Evolutionary conservation across 2,113 vertebrate genomes (phyloP), one percentile per base, ranked within the genome.

Genomic region (Cercopithecus mona): DNA sequence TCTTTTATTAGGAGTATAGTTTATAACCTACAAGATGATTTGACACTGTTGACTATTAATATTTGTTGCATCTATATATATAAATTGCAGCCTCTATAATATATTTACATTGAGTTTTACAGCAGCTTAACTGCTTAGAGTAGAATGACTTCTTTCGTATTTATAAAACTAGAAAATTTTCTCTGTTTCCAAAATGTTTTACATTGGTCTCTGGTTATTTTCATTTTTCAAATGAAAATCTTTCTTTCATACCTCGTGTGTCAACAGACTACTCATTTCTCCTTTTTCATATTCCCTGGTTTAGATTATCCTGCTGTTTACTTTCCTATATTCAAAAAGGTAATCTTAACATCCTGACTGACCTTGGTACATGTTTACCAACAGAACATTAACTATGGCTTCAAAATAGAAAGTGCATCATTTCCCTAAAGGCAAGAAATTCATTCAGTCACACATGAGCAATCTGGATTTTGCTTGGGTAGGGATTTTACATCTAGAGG

Each of bases 401-500:
- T 94, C 80, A 80, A 78, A 92, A 96, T 91, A 50, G 6, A 94
- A 82, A 96, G 40, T 48, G 22, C 38, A 87, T 61, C 45, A 61
- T 92, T 92, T 68, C 6, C 13, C 68, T 90, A 50, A 95, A 82
- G 84, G 72, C 14, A 90, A 95, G 73, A 70, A 23, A 68, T 52
- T 16, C 13, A 66, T 38, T 95, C 70, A 81, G 11, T 92, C 94
- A 94, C 64, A 64, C 43, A 92, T 95, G 88, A 94, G 78, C 87
- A 88, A 48, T 38, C 61, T 45, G 40, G 32, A 92, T 76, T 95
- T 94, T 97, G 96, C 96, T 95, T 72, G 84, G 75, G 83, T 94
- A 96, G 84, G 64, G n/a, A 90, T 95, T 97, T 96, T 88, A 96
- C 80, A 35, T 59, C 80, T 76, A 96, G 38, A 92, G 57, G 35